These are phyloP conservation scores for Neoascia interrupta DNA, from an alignment of 2,888 invertebrate genomes.

Conservation along the genomic window DNA sequence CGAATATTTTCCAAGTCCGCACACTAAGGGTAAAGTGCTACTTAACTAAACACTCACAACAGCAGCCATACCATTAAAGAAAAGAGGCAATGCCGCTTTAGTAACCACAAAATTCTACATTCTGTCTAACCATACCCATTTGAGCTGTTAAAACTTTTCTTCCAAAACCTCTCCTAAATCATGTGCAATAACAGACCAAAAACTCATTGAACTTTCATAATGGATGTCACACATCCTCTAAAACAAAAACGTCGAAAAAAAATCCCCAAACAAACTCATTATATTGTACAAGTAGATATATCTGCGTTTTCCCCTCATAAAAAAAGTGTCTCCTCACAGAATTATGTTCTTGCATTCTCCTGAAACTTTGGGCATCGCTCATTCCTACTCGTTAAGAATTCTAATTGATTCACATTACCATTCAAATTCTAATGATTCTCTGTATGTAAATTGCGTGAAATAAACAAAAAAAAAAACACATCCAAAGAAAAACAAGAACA, in stretches of 20 bases:
- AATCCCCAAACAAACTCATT: conserved; percentile 37
- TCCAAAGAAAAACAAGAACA: not conserved
- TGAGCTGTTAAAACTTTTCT: too few relatives aligned
- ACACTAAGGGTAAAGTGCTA: too few relatives aligned
- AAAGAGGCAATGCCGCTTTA: too few relatives aligned
- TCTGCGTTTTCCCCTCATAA: not conserved
- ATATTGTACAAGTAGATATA: too few relatives aligned
- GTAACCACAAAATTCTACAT: too few relatives aligned
- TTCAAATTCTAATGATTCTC: conserved; percentile 68
- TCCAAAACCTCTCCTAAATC: conserved; percentile 14
- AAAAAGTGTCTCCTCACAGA: not conserved
- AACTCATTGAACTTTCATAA: conserved; percentile 54
- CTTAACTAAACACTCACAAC: too few relatives aligned
- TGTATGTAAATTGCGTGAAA: conserved; percentile 56
- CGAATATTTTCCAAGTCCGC: too few relatives aligned
- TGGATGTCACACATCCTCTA: conserved; percentile 54
- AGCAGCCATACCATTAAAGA: too few relatives aligned
- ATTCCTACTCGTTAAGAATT: conserved; percentile 52
- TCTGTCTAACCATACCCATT: too few relatives aligned
- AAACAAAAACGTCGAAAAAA: not conserved
- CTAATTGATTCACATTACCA: conserved; percentile 67
- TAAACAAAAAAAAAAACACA: conserved; percentile 16
- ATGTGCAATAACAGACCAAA: conserved; percentile 34
- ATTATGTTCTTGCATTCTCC: too few relatives aligned
- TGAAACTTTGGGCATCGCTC: not conserved